phyloP scores from a whole-genome alignment of 2,888 invertebrate species.

The Eupithecia inturbata region DNA sequence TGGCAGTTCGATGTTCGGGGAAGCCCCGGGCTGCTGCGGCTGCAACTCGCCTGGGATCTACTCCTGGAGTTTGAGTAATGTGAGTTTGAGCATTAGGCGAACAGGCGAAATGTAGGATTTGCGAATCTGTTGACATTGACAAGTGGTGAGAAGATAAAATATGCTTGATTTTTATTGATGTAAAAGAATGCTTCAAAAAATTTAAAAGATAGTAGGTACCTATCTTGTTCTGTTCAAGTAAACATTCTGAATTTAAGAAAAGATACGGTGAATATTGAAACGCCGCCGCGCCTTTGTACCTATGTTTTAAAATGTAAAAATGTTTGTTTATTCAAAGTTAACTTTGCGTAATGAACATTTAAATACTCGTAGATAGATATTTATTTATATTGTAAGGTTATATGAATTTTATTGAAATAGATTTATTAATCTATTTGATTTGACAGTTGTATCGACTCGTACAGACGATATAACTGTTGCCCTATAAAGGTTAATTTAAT shows the following conservation, averaged over 20 bases:
- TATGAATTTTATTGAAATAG: too few species aligned
- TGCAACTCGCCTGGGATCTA: constrained; percentile 11
- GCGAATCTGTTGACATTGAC: background rate
- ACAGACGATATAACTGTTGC: background rate
- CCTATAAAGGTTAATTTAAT: too few species aligned
- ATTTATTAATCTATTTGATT: constrained; percentile 19
- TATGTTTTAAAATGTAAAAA: too few species aligned
- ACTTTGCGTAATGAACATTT: background rate
- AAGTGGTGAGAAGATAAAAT: background rate
- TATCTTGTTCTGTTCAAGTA: too few species aligned
- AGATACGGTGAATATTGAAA: background rate
- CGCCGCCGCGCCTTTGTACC: too few species aligned
- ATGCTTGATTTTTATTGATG: background rate
- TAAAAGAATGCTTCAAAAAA: background rate
- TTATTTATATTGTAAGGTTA: background rate
- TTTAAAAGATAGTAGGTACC: too few species aligned
- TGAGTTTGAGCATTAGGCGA: constrained; percentile 19
- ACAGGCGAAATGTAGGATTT: background rate
- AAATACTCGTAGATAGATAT: background rate
- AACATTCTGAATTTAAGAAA: background rate
- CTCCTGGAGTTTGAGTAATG: constrained; percentile 27
- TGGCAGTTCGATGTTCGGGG: constrained; percentile 57
- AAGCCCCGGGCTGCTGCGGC: constrained; percentile 34
- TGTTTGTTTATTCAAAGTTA: too few species aligned
- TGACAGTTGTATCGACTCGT: background rate